Evolutionary conservation across 2,888 invertebrate genomes (phyloP), one percentile per base, ranked within the genome.

Genomic region (Stenotaenia linearis): DNA sequence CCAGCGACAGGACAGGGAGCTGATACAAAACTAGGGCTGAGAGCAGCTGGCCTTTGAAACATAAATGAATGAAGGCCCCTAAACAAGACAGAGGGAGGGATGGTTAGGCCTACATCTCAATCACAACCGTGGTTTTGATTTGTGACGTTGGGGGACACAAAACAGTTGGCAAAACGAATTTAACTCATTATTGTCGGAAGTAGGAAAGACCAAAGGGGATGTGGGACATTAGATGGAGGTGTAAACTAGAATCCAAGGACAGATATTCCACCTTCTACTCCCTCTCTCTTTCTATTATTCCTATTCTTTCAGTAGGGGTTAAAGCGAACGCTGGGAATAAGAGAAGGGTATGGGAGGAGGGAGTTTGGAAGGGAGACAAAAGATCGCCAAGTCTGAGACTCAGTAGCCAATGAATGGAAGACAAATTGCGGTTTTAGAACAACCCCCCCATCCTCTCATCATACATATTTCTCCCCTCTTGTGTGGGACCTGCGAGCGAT

Each of bases 391-490:
- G 32, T 21, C 37, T 75, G 30, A 69, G 69, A 28, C 69, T 69
- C 69, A 69, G 69, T 69, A 69, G 69, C 69, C 69, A 69, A 69
- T 75, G 75, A 75, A 75, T 75, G 37, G 75, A 75, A 75, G 75
- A 75, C 75, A 75, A 75, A 75, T 75, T 75, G 75, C 75, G 75
- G 75, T 37, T 75, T 75, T 75, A 75, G 35, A 32, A 35, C 75
- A 37, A 32, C 37, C 30, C 75, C 28, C 75, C 18, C 69, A 15
- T 28, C 5, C 69, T 69, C 69, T 69, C 69, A 69, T 69, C 69
- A 28, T 69, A 69, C 28, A 69, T 69, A 69, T 69, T 69, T 69
- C 18, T 21, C 69, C 69, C 69, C 69, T 25, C 69, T 69, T 50
- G 18, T 50, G 18, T 50, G 50, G 50, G 50, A 50, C 50, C 50